Percentiles rank a stretch among this genome's conserved stretches.
These are phyloP conservation scores for Potamilus streckersoni DNA, from an alignment of 1,140 invertebrate species.

Conservation along the genomic window DNA sequence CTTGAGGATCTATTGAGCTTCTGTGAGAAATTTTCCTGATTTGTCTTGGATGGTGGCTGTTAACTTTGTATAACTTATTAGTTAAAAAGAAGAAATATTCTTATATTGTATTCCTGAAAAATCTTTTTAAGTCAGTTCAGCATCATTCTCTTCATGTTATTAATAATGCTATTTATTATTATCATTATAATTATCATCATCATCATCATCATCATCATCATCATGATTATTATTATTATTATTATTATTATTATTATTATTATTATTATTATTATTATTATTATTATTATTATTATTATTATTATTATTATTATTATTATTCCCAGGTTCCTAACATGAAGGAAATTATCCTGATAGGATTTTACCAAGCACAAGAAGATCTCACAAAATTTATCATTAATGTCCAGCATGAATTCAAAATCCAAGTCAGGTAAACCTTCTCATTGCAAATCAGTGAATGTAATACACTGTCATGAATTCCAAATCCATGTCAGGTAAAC, in stretches of 20 bases:
- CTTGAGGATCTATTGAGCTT: no score
- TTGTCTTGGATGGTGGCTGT: no score
- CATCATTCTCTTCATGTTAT: no score
- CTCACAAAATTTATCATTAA: constrained; percentile 83
- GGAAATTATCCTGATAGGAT: constrained; percentile 95
- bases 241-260: no score
- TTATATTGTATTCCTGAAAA: no score
- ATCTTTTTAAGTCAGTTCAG: no score
- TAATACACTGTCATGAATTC: neutral
- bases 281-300: constrained; percentile 2
- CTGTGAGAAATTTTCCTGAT: no score
- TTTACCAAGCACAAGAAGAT: constrained; percentile 82
- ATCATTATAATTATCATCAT: neutral
- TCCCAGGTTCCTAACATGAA: constrained; percentile 77
- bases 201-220: constrained; percentile 28
- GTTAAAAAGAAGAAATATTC: neutral
- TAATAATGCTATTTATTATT: neutral
- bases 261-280: no score
- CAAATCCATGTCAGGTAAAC: neutral
- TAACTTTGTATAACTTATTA: no score
- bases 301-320: constrained; percentile 28
- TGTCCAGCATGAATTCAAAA: constrained; percentile 82
- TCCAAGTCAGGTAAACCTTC: constrained; percentile 80
- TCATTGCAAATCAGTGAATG: neutral
- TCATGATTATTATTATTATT: no score